Evolutionary conservation across 2,113 vertebrate species (phyloP).

Genomic region (Hydrolagus affinis): DNA sequence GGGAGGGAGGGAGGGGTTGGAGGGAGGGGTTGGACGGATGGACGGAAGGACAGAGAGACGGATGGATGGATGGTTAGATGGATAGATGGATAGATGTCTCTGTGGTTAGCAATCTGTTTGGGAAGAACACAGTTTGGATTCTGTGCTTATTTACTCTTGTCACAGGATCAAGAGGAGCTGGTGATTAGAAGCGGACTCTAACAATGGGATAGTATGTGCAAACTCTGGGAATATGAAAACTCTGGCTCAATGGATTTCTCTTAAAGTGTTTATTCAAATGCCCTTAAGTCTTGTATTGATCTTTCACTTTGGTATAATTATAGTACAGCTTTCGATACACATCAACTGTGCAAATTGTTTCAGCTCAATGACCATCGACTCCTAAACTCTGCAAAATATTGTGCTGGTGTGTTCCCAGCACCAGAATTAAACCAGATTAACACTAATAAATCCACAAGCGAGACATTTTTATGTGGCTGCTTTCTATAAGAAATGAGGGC

Average conservation of each 20-base stretch:
- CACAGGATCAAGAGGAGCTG: neutral
- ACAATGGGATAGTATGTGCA: neutral
- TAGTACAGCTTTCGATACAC: neutral
- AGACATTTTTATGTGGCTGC: neutral
- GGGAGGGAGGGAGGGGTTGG: neutral
- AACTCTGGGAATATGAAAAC: neutral
- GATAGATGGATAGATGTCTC: neutral
- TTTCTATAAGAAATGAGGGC: neutral
- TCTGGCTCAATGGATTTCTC: neutral
- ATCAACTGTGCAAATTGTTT: neutral
- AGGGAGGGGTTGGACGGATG: neutral
- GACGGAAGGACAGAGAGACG: neutral
- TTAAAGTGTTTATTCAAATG: neutral
- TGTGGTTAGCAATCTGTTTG: too few relatives aligned
- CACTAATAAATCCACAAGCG: neutral
- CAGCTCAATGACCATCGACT: neutral
- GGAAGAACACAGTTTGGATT: too few relatives aligned
- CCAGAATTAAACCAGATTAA: neutral
- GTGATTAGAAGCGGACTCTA: neutral
- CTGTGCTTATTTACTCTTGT: too few relatives aligned
- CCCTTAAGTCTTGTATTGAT: slow-evolving; percentile 7
- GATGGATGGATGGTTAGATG: neutral
- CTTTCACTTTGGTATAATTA: neutral
- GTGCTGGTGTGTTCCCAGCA: neutral
- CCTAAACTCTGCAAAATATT: neutral